phyloP scores from a whole-genome alignment of 2,888 invertebrate species.

The Drosophila emarginata region DNA sequence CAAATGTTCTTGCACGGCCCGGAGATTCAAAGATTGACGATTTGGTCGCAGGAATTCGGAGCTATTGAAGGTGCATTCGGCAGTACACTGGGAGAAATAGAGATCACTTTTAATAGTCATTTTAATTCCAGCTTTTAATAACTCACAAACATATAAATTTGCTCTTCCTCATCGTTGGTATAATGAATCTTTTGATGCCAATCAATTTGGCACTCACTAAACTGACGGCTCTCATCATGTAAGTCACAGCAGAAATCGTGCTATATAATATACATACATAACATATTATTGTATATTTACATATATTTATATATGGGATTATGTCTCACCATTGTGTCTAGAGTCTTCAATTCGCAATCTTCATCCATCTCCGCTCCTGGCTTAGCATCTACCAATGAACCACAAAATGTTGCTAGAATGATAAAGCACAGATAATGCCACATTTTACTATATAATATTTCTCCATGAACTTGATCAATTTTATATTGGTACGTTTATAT shows the following conservation, averaged over 20 bases:
- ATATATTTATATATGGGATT: background rate
- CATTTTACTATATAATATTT: constrained; percentile 20
- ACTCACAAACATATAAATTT: constrained; percentile 63
- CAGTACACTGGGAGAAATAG: constrained; percentile 54
- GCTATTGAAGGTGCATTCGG: constrained; percentile 68
- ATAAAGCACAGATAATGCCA: background rate
- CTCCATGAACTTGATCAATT: constrained; percentile 14
- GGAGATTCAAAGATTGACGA: constrained; percentile 53
- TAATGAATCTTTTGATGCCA: constrained; percentile 57
- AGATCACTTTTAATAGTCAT: background rate
- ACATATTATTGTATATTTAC: background rate
- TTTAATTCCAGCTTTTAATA: background rate
- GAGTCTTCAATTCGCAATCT: constrained; percentile 64
- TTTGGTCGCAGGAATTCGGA: constrained; percentile 55
- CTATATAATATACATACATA: constrained; percentile 41
- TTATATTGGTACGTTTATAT: constrained; percentile 43
- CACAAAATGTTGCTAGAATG: constrained; percentile 14
- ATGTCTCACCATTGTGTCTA: constrained; percentile 61
- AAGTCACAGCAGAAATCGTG: constrained; percentile 74
- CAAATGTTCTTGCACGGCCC: constrained; percentile 49
- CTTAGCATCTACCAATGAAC: constrained; percentile 18
- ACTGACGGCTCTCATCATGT: constrained; percentile 66
- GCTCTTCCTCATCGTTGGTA: constrained; percentile 48
- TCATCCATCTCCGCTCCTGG: constrained; percentile 31
- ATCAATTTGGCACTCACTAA: constrained; percentile 57